Evolutionary conservation across 2,113 vertebrate genomes (phyloP), one percentile per base, ranked within the genome.

Genomic region (Phaetusa simplex): DNA sequence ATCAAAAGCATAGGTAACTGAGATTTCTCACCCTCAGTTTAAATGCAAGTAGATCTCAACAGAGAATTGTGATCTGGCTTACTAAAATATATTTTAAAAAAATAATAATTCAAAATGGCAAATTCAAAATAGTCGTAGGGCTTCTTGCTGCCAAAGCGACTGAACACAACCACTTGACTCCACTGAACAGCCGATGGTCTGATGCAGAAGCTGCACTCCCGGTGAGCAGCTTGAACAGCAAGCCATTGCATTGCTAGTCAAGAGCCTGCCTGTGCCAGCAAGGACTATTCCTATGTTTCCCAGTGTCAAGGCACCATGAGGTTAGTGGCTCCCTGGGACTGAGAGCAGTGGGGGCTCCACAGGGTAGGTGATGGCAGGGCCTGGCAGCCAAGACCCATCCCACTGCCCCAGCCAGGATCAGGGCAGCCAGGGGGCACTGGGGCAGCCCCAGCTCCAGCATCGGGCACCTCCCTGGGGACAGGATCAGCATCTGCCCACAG

Each of bases 101-200:
- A 10, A 0, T 14, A 34, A 84, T 9, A 49, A 47, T 47, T 47
- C 20, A 49, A 52, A n/a, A 72, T 36, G 7, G 18, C 10, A 49
- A 84, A 88, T 27, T 86, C 14, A 65, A 61, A 52, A 69, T 5
- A 65, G 34, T 40, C 5, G 1, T 18, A 72, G 11, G 50, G 5
- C 12, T 86, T 92, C 0, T 0, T 3, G 1, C 36, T 65, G 19
- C 19, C 27, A 18, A 76, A 69, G 19, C 0, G 1, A 62, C 13
- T 11, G 22, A 70, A 52, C 7, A 20, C 1, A 59, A 26, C 11
- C 22, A 36, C 20, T 61, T n/a, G 59, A 64, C 40, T 38, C 52
- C 50, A 19, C 32, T 12, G 27, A 82, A 32, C 0, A 86, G 49
- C 12, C 4, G 0, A 45, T 7, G 8, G 12, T 5, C 11, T 50